Evolutionary conservation across 2,113 vertebrate genomes (phyloP).

Genomic region (Carassius gibelio): DNA sequence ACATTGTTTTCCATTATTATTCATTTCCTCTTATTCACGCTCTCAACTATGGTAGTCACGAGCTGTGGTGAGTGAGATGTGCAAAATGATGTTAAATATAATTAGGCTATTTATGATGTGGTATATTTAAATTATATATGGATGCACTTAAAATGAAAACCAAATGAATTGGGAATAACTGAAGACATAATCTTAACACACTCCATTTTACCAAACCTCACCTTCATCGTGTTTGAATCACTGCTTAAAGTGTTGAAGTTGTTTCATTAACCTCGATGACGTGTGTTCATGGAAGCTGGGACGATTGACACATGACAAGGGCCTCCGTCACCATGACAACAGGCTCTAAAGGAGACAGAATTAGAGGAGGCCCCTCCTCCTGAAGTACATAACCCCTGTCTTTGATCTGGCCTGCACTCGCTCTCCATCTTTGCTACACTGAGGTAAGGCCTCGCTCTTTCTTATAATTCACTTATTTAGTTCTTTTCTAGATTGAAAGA

Average conservation of each 20-base stretch:
- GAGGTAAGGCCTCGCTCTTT: conserved; percentile 46
- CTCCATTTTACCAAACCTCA: background rate
- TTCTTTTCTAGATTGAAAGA: background rate
- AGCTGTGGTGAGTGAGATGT: background rate
- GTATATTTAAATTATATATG: background rate
- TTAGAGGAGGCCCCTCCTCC: conserved; percentile 60
- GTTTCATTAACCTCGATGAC: conserved; percentile 53
- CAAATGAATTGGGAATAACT: background rate
- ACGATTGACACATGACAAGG: conserved; percentile 41
- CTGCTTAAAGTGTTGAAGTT: conserved; percentile 35
- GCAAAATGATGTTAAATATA: background rate
- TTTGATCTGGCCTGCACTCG: conserved; percentile 48
- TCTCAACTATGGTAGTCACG: background rate
- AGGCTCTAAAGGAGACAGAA: conserved; percentile 36
- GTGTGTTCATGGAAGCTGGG: conserved; percentile 33
- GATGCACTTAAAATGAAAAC: background rate
- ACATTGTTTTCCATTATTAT: conserved; percentile 12
- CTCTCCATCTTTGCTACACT: conserved; percentile 20
- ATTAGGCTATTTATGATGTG: background rate
- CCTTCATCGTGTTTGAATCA: conserved; percentile 3
- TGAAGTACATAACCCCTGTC: conserved; percentile 59
- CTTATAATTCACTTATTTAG: conserved; percentile 21
- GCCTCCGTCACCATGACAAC: conserved; percentile 57
- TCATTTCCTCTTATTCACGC: background rate
- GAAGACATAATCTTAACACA: background rate